Evolutionary conservation across 2,797 vertebrate species (phyloP).

Genomic region (Neostethus bicornis): DNA sequence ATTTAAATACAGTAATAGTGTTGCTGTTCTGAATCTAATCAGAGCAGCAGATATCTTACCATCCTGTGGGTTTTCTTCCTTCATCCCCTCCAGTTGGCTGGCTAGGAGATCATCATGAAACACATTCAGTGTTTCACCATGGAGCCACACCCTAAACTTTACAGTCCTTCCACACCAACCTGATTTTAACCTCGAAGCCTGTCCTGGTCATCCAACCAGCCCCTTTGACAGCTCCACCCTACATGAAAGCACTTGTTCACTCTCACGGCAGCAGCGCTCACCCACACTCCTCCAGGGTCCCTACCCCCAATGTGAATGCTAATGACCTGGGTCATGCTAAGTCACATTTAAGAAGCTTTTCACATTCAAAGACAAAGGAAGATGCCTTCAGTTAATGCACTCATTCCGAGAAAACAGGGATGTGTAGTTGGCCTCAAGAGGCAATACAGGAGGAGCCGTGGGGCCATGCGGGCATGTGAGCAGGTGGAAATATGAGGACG

Average conservation of each 20-base stretch:
- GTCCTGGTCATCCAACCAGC: slow-evolving; percentile 30
- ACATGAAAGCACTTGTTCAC: slow-evolving; percentile 50
- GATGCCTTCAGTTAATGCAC: slow-evolving; percentile 22
- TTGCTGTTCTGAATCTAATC: background rate
- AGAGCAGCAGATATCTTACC: slow-evolving; percentile 57
- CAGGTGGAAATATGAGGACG: slow-evolving; percentile 22
- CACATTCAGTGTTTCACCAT: slow-evolving; percentile 44
- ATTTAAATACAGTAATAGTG: background rate
- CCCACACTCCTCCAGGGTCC: slow-evolving; percentile 18
- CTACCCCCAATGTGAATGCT: slow-evolving; percentile 73
- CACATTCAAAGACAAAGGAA: slow-evolving; percentile 76
- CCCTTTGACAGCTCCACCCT: slow-evolving; percentile 55
- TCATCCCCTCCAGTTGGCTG: slow-evolving; percentile 73
- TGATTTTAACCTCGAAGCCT: slow-evolving; percentile 17
- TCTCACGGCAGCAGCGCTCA: slow-evolving; percentile 33
- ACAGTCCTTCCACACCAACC: slow-evolving; percentile 12
- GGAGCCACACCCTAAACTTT: slow-evolving; percentile 25
- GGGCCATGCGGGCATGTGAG: background rate
- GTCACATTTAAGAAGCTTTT: slow-evolving; percentile 81
- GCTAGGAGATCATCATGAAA: slow-evolving; percentile 59
- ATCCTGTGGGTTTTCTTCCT: slow-evolving; percentile 77
- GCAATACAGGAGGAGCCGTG: background rate
- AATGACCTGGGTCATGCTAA: slow-evolving; percentile 68
- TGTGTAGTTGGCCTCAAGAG: background rate
- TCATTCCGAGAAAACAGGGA: slow-evolving; percentile 23